Conservation (phyloP, 2,888 invertebrate species). For the Alcis repandata region DNA sequence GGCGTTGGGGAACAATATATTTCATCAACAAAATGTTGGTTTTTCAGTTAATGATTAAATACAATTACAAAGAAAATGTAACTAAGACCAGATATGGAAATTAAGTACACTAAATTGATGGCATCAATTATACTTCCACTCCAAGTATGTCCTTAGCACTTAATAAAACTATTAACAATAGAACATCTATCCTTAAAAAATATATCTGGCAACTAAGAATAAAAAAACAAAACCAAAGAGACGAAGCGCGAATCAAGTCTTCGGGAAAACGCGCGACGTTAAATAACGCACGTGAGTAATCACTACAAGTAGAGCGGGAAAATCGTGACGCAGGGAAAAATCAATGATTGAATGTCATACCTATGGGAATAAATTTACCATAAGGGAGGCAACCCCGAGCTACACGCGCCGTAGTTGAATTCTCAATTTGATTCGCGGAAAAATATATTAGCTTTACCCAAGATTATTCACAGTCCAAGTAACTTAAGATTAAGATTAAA, state of each 20-base stretch:
- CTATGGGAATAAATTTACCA: constrained; percentile 82
- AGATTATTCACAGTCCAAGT: constrained; percentile 49
- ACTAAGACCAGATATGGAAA: no score
- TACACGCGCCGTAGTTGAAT: constrained; percentile 74
- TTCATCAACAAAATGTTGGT: no score
- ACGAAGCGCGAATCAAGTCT: neutral
- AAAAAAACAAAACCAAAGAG: neutral
- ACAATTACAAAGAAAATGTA: no score
- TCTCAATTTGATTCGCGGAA: constrained; percentile 69
- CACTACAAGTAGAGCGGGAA: constrained; percentile 44
- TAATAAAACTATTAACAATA: no score
- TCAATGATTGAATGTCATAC: constrained; percentile 84
- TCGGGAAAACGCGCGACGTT: constrained; percentile 11
- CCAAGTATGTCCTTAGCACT: no score
- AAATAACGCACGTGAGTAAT: constrained; percentile 32
- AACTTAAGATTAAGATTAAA: constrained; percentile 40
- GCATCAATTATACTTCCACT: no score
- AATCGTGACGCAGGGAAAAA: constrained; percentile 59
- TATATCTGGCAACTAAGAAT: neutral
- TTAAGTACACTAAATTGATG: no score
- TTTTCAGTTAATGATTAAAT: no score
- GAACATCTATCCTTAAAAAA: no score
- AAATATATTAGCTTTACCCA: constrained; percentile 55
- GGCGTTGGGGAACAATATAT: no score
- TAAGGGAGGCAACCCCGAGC: constrained; percentile 57